Evolutionary conservation across 1,140 invertebrate species (phyloP).

Genomic region (Orius laevigatus): DNA sequence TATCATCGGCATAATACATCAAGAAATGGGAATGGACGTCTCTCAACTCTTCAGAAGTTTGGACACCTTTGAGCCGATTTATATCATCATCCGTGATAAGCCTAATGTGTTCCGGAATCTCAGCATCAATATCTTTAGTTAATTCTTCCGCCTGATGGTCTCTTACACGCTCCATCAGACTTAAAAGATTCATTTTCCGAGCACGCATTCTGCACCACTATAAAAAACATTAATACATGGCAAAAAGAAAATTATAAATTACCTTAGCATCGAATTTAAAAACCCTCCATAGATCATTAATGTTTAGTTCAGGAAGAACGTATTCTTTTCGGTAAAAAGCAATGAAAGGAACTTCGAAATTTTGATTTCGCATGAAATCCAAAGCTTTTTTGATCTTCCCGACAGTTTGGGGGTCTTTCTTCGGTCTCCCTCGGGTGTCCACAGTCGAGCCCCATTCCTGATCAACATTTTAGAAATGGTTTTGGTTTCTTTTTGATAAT

Average conservation of each 20-base stretch:
- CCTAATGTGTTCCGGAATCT: constrained; percentile 64
- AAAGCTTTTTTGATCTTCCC: constrained; percentile 86
- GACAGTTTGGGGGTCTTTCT: constrained; percentile 36
- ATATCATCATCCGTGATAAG: constrained; percentile 76
- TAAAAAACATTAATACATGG: constrained; percentile 15
- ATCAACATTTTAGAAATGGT: not conserved
- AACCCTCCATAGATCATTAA: constrained; percentile 94
- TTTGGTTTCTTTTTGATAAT: not conserved
- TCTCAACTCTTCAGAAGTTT: constrained; percentile 79
- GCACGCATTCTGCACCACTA: constrained; percentile 82
- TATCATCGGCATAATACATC: constrained; percentile 74
- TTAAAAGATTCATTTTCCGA: constrained; percentile 69
- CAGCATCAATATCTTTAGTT: constrained; percentile 66
- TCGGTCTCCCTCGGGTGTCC: constrained; percentile 20
- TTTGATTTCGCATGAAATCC: constrained; percentile 90
- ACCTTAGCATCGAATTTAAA: constrained; percentile 90
- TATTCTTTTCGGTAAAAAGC: constrained; percentile 98
- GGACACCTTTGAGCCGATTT: constrained; percentile 58
- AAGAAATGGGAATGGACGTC: constrained; percentile 89
- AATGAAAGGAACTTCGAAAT: constrained; percentile 94
- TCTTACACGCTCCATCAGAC: constrained; percentile 82
- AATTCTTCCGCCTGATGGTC: constrained; percentile 76
- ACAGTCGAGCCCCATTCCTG: constrained; percentile 18
- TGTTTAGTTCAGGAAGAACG: constrained; percentile 82
- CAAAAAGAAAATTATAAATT: constrained; percentile 4